Evolutionary conservation across 2,113 vertebrate species (phyloP).

Genomic region (Trematomus loennbergii): DNA sequence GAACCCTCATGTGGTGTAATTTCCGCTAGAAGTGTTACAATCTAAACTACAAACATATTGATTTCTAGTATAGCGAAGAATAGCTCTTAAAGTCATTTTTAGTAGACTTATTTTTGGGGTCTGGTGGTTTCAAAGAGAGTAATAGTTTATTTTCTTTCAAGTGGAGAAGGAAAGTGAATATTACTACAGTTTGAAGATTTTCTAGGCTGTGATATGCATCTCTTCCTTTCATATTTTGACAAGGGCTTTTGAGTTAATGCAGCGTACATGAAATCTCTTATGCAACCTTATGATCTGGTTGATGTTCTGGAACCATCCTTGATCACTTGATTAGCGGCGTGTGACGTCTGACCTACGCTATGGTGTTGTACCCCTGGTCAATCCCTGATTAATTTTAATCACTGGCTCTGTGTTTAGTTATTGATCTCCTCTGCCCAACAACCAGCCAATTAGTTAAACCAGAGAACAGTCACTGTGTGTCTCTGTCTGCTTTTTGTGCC

Average conservation of each 20-base stretch:
- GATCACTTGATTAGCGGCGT: not conserved
- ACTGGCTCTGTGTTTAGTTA: conserved; percentile 42
- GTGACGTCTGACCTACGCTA: conserved; percentile 4
- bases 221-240: not conserved
- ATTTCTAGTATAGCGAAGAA: not conserved
- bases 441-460: conserved; percentile 60
- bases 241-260: not conserved
- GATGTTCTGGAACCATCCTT: conserved; percentile 6
- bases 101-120: not conserved
- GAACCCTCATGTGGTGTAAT: not conserved
- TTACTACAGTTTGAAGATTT: not conserved
- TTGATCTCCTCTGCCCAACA: conserved; percentile 48
- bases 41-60: not conserved
- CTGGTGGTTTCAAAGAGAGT: not conserved
- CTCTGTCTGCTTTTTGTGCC: conserved; percentile 38
- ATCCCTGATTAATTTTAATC: conserved; percentile 55
- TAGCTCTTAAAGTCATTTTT: not conserved
- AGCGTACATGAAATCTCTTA: not conserved
- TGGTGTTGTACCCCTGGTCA: conserved; percentile 13
- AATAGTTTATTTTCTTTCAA: too few relatives aligned
- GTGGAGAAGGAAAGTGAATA: conserved; percentile 4
- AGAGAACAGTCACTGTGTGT: conserved; percentile 24
- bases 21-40: too few relatives aligned
- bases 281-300: not conserved
- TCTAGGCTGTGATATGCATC: conserved; percentile 2